Base-by-base conservation (phyloP, 2,888 invertebrate species). In the Liodrosophila aerea region DNA sequence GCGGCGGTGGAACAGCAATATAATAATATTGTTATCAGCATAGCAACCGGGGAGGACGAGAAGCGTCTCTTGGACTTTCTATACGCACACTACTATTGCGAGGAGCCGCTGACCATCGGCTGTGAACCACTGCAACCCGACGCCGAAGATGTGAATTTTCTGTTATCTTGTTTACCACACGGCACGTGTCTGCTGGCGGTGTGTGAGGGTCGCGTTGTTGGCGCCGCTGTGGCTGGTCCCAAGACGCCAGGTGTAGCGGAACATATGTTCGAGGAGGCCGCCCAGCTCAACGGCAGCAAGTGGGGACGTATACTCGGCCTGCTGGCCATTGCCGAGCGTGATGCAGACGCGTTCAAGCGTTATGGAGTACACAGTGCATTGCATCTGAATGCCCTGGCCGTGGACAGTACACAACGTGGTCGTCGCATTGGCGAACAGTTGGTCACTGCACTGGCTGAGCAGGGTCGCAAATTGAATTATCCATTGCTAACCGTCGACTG, bases 91-190 rank as follows among this genome's bases (percentile, higher is more conserved):
- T 89, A 86, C 39, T 89, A 88, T 33, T 72, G 49, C 0, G 89
- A 89, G 15, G 89, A 89, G 36, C 89, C 89, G 2, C 49, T 89
- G 4, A 88, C 87, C 1, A 54, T 62, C 0, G 88, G 87, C 18
- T 81, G 71, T 29, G 67, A 71, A 2, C 88, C 88, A 0, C 65
- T 65, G 2, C 71, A 83, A 12, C 88, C 85, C 1, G 80, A 80
- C 7, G 58, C 64, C 1, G 82, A 69, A 8, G 89, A 89, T 62
- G 78, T 85, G 36, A 66, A 80, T 1, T 88, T 85, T 31, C 69
- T 77, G 41, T 73, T 87, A 43, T 81, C 85, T 2, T 74, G 86
- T 13, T 59, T 89, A 0, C 16, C 62, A 0, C 58, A 78, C 12
- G 86, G 85, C 34, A 74, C 86, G 1, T 84, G 88, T 45, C 40